Base-by-base conservation (phyloP, 2,888 invertebrate species). In the Ypsolopha sequella region DNA sequence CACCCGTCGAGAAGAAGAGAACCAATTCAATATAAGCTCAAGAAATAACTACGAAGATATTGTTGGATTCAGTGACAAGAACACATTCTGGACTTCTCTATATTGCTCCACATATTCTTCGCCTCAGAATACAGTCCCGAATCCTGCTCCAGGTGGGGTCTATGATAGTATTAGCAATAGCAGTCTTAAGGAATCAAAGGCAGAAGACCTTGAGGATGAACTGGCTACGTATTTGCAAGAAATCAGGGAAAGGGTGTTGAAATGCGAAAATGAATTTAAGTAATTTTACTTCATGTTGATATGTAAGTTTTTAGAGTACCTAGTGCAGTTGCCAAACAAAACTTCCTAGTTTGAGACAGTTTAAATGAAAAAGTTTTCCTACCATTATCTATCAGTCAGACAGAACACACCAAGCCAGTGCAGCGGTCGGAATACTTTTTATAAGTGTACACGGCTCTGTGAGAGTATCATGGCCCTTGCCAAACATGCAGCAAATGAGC, bases 161-260 rank as follows among this genome's bases (percentile, higher is more conserved):
- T 33, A 14, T n/a, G 73, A 76, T 56, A 73, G 75, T 54, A 78
- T 81, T 48, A 77, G 76, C 55, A 79, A 84, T 64, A 75, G 73
- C 56, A 81, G 80, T 55, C 60, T 80, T 46, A 75, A 70, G 54
- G 80, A 82, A 57, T 65, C 76, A 13, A 84, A 79, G 44, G 64
- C 60, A 39, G 72, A 70, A 7, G 77, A 73, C 6, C 65, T 79
- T 2, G 76, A 76, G 53, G 86, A 85, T 51, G 86, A 86, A 57
- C 69, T 87, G n/a, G 73, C 76, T 2, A 64, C 68, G 7, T 85
- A 87, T 57, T 64, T 72, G 52, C 63, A 64, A 56, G 74, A 76
- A 56, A 60, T 73, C 34, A 62, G 61, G 52, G 53, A 63, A 46
- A 57, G 58, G 50, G 58, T 59, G 7, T 55, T 53, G 33, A 51